Evolutionary conservation across 2,113 vertebrate species (phyloP).

Genomic region (Arizona elegans): DNA sequence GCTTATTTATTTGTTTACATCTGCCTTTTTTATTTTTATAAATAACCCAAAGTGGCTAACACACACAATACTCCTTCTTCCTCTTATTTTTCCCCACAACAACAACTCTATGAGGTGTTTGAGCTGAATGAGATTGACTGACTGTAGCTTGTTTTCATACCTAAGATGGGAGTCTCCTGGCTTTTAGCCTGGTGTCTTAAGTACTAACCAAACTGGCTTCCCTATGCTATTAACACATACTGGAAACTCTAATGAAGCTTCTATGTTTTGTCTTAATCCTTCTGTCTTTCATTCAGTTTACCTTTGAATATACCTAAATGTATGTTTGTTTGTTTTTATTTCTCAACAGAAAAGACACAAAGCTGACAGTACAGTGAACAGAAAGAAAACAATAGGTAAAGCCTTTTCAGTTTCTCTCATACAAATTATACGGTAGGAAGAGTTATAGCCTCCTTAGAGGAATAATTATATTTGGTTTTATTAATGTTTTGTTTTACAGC

Average conservation of each 20-base stretch:
- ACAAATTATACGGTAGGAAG: background rate
- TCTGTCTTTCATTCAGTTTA: background rate
- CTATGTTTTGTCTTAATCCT: background rate
- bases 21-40: background rate
- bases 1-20: background rate
- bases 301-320: conserved; percentile 22
- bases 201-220: background rate
- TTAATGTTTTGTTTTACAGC: background rate
- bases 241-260: background rate
- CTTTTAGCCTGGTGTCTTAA: background rate
- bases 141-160: background rate
- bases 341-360: conserved; percentile 92
- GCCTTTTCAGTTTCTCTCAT: background rate
- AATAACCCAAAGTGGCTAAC: background rate
- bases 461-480: background rate
- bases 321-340: conserved; percentile 36
- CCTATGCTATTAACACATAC: background rate
- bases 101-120: background rate
- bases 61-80: background rate
- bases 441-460: too few relatives aligned
- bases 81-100: background rate
- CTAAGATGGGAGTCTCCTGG: background rate
- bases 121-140: background rate
- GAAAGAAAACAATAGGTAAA: conserved; percentile 96
- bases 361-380: conserved; percentile 96